These are phyloP conservation scores for Hydrocynus forskahlii DNA, from an alignment of 2,797 vertebrate genomes.

Conservation along the genomic window DNA sequence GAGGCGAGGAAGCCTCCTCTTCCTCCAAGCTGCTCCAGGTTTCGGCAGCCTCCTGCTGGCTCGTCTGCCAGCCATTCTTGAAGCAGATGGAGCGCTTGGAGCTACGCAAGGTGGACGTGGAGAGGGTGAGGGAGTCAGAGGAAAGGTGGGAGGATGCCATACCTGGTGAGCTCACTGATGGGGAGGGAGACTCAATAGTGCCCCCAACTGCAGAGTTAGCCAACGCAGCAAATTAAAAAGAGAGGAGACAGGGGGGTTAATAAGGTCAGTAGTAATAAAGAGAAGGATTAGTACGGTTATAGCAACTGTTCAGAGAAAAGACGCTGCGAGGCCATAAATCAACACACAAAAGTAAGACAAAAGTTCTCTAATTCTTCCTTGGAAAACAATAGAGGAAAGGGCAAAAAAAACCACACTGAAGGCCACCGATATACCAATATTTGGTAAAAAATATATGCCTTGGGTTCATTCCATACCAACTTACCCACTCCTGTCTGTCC, in stretches of 20 bases:
- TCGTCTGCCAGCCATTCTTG: conserved; percentile 89
- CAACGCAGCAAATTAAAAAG: conserved; percentile 88
- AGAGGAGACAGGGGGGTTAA: conserved; percentile 88
- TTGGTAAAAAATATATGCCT: too few relatives aligned
- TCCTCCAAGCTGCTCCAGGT: conserved; percentile 92
- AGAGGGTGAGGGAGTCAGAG: conserved; percentile 65
- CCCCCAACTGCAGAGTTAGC: conserved; percentile 91
- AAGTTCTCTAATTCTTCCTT: too few relatives aligned
- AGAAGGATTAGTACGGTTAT: conserved; percentile 59
- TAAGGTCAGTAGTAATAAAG: conserved; percentile 68
- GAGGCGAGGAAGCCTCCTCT: conserved; percentile 65
- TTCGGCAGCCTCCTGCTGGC: conserved; percentile 82
- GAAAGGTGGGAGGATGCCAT: conserved; percentile 75
- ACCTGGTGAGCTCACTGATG: conserved; percentile 86
- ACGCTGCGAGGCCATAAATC: too few relatives aligned
- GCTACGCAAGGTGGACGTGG: conserved; percentile 61
- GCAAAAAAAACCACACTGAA: too few relatives aligned
- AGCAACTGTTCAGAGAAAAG: too few relatives aligned
- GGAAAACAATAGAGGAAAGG: too few relatives aligned
- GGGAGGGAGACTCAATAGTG: conserved; percentile 87
- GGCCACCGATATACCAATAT: too few relatives aligned
- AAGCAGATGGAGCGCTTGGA: conserved; percentile 84
- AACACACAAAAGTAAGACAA: too few relatives aligned
- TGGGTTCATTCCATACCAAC: too few relatives aligned
- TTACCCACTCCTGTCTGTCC: too few relatives aligned